Evolutionary conservation across 2,797 vertebrate species (phyloP).

Genomic region (Gadopsis bispinosus): DNA sequence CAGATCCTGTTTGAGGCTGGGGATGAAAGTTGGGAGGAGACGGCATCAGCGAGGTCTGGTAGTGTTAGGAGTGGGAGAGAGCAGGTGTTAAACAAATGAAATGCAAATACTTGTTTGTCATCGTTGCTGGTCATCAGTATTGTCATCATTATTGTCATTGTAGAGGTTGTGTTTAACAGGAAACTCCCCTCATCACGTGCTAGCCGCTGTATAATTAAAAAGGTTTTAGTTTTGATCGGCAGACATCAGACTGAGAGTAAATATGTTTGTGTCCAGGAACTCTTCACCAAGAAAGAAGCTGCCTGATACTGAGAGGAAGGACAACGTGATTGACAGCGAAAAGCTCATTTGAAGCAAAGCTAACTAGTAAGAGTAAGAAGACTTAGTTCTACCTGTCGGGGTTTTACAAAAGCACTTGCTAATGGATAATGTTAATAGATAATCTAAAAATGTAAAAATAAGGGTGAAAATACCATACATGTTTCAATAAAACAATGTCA

Average conservation of each 20-base stretch:
- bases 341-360: not conserved
- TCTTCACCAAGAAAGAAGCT: not conserved
- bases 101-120: slow-evolving; percentile 38
- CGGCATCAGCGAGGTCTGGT: slow-evolving; percentile 14
- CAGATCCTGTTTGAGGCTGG: slow-evolving; percentile 86
- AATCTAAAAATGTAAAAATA: not conserved
- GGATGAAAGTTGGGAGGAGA: slow-evolving; percentile 51
- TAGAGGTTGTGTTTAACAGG: slow-evolving; percentile 12
- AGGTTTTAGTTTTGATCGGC: not conserved
- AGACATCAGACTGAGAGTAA: slow-evolving; percentile 14
- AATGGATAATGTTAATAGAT: not conserved
- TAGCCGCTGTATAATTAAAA: slow-evolving; percentile 2
- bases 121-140: slow-evolving; percentile 9
- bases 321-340: not conserved
- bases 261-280: not conserved
- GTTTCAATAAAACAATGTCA: not conserved
- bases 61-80: slow-evolving; percentile 31
- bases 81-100: slow-evolving; percentile 60
- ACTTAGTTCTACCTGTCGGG: not conserved
- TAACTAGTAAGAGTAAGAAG: not conserved
- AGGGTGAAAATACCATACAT: not conserved
- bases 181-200: not conserved
- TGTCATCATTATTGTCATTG: not conserved
- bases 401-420: not conserved
- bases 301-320: not conserved